Base-by-base conservation (phyloP, 2,113 vertebrate species). In the Dolichotis patagonum region DNA sequence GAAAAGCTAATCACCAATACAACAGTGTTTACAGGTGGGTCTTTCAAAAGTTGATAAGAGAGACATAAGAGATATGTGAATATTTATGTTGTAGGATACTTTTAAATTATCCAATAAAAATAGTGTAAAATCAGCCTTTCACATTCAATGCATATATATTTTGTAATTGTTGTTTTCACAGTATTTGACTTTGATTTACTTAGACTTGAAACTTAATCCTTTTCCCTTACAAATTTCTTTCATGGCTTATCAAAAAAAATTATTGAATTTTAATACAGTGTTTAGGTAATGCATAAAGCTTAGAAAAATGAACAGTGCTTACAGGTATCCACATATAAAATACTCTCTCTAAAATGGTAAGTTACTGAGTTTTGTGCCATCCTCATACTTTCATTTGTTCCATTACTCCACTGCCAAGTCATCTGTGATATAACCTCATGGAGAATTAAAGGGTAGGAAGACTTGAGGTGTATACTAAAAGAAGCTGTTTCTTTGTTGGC, bases 401-500 rank as follows among this genome's bases (percentile, higher is more conserved):
- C n/a, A 30, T 54, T 65, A 26, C 43, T 93, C 30, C 58, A 4
- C 13, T 95, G 71, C 65, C 38, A 91, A 91, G 43, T 93, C 26
- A 62, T 85, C 63, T 92, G 62, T 49, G 95, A 75, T 62, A 17
- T 56, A 92, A 93, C 32, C 32, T 94, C 60, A 38, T 16, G 28
- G 38, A 88, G 85, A 96, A 77, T 85, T 96, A 94, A 95, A 92
- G 97, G 86, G 89, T 89, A 97, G 41, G 65, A 73, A 94, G 93
- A 96, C 90, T 54, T 17, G 95, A 89, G 88, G 93, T 97, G 63
- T n/a, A 9, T n/a, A 62, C 46, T 88, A 54, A 96, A 94, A 90
- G 90, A 96, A 96, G 88, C 93, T 96, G 78, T 80, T 97, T 96
- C 83, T 96, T 67, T 19, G 24, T 94, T 98, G 97, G 97, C 97